Conservation (phyloP, 2,797 vertebrate species). For the Tenualosa ilisha region DNA sequence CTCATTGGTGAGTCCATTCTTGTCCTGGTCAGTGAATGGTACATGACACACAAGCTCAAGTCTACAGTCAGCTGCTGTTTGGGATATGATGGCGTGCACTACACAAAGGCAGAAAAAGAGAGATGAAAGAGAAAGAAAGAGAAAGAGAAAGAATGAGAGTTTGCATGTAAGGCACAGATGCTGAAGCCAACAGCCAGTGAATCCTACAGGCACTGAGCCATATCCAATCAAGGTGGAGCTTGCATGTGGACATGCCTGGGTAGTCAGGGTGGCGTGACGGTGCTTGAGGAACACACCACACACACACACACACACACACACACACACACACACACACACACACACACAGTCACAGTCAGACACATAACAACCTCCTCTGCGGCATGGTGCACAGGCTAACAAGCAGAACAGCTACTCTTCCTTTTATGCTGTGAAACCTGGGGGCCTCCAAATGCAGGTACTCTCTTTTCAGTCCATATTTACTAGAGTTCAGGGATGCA, state of each 20-base stretch:
- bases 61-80: neutral
- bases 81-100: neutral
- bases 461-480: neutral
- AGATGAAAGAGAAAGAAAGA: no score
- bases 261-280: neutral
- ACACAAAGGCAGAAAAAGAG: neutral
- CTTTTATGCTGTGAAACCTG: neutral
- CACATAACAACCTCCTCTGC: neutral
- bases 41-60: neutral
- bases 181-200: neutral
- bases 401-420: neutral
- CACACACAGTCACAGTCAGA: neutral
- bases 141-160: neutral
- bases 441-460: neutral
- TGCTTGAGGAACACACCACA: neutral
- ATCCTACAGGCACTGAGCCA: neutral
- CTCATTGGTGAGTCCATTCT: no score
- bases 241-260: neutral
- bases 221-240: neutral
- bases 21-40: neutral
- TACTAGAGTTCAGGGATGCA: neutral
- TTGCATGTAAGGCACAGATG: neutral
- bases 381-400: neutral
- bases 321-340: neutral
- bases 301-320: slow-evolving; percentile 7